Evolutionary conservation across 1,140 invertebrate genomes (phyloP), one percentile per base, ranked within the genome.

Genomic region (Drosophila dunni): DNA sequence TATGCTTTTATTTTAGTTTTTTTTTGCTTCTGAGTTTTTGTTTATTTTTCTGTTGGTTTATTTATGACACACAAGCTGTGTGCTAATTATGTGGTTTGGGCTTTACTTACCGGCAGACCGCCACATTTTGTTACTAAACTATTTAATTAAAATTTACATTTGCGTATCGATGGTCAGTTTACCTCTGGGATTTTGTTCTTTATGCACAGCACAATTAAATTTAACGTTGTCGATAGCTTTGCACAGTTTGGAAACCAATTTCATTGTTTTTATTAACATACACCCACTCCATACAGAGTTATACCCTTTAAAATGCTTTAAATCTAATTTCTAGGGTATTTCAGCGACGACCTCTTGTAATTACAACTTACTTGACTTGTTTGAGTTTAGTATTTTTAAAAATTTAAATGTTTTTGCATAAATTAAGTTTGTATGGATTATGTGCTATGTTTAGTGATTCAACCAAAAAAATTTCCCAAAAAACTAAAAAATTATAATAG

Each of bases 141-240:
- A 40, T 63, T 67, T 77, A 67, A 79, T 77, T 82, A 61, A 57
- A 64, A 62, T 75, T 71, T 34, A 61, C 15, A 76, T 86, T 78
- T 75, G 62, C 58, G 69, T 75, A 68, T 65, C 54, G 54, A 73
- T 67, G 56, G 46, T 51, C 54, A 66, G 36, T 20, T n/a, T n/a
- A 8, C 13, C 15, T 38, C 10, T 38, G 24, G 48, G 2, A 40
- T 40, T 62, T 15, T 54, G 29, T 15, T 38, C 11, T 54, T 20
- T 17, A 15, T 46, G 0, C 6, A 4, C 4, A 29, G 24, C 3
- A 29, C 24, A 29, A 6, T 29, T 5, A 6, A 1, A 29, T 29
- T 29, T 29, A 2, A 1, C 24, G n/a, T 45, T 15, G 2, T 13
- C 17, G 1, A n/a, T 45, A 1, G 6, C 11, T 13, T 45, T 45